Conservation (phyloP, 2,797 vertebrate genomes). For the Epinephelus awoara region DNA sequence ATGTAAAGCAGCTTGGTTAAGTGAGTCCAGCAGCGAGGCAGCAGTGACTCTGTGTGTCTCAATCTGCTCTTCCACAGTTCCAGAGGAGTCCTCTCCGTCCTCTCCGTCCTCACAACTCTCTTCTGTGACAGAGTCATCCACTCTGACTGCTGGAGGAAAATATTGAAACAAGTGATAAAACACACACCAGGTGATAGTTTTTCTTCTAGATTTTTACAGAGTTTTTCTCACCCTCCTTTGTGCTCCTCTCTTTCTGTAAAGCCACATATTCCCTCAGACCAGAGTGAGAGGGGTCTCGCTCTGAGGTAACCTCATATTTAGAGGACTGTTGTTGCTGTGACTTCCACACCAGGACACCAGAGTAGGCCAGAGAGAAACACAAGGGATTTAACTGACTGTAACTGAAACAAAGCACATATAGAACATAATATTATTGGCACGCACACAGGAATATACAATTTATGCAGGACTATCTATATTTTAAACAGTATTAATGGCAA, state of each 20-base stretch:
- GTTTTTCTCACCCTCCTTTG: constrained; percentile 50
- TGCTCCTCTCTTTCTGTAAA: constrained; percentile 26
- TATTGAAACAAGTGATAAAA: background rate
- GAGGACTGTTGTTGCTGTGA: constrained; percentile 41
- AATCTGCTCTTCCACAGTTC: constrained; percentile 22
- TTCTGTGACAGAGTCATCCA: constrained; percentile 45
- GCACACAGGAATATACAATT: background rate
- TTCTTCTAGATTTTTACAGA: background rate
- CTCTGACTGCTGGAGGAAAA: constrained; percentile 20
- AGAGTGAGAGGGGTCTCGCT: constrained; percentile 16
- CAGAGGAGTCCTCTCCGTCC: constrained; percentile 1
- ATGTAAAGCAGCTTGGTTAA: constrained; percentile 86
- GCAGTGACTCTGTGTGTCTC: constrained; percentile 2
- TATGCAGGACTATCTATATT: background rate
- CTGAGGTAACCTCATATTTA: constrained; percentile 38
- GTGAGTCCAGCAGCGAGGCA: constrained; percentile 78
- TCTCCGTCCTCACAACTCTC: constrained; percentile 35
- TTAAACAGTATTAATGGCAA: background rate
- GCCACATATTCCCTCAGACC: background rate
- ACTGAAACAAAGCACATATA: constrained; percentile 76
- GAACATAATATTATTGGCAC: background rate
- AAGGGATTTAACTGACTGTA: constrained; percentile 88
- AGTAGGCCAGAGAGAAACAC: constrained; percentile 89
- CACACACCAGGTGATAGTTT: background rate
- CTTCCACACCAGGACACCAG: constrained; percentile 86